Evolutionary conservation across 2,113 vertebrate species (phyloP).

Genomic region (Fregetta grallaria): DNA sequence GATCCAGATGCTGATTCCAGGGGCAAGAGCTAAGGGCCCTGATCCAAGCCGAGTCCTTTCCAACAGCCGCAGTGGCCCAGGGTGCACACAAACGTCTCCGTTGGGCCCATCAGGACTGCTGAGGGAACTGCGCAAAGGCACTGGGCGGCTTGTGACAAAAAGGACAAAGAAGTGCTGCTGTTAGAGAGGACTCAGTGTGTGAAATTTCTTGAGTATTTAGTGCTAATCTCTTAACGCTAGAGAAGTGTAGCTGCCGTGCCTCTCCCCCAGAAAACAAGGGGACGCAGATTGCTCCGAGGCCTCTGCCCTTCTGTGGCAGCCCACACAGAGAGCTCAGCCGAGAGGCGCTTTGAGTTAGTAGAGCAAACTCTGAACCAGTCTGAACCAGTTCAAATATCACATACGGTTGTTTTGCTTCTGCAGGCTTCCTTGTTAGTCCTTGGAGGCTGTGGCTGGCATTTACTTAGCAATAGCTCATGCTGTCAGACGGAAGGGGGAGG

Average conservation of each 20-base stretch:
- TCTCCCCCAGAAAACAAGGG: neutral
- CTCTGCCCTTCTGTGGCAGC: neutral
- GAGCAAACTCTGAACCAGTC: constrained; percentile 50
- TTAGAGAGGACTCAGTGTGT: neutral
- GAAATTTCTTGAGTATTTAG: neutral
- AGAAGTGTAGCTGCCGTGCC: neutral
- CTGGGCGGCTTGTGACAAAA: neutral
- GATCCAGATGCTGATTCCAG: neutral
- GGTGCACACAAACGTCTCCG: neutral
- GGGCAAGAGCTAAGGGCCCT: neutral
- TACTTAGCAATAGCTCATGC: constrained; percentile 39
- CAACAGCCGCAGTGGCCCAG: neutral
- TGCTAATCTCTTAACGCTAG: neutral
- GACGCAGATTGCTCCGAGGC: neutral
- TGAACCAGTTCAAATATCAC: constrained; percentile 48
- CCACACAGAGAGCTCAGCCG: constrained; percentile 14
- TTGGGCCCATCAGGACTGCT: neutral
- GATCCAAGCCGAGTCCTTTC: neutral
- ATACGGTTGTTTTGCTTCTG: constrained; percentile 58
- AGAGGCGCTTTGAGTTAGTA: neutral
- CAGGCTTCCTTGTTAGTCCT: constrained; percentile 62
- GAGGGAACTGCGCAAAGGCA: neutral
- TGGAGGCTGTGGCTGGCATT: constrained; percentile 53
- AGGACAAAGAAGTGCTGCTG: neutral
- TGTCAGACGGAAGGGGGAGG: constrained; percentile 43